Evolutionary conservation across 2,888 invertebrate genomes (phyloP).

Genomic region (Morpho helenor): DNA sequence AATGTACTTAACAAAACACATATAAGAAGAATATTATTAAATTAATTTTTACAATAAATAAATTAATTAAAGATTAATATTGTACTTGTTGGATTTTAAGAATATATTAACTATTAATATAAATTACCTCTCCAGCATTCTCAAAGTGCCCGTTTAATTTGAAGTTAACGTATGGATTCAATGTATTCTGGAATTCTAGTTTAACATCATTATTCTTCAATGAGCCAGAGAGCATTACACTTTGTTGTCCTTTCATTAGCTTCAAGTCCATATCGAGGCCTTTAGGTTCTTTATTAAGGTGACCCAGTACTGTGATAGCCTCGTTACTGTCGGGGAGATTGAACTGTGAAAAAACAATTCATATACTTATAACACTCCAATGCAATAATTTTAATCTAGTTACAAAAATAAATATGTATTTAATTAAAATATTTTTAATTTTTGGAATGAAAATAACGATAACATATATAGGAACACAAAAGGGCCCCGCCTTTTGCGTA

Average conservation of each 20-base stretch:
- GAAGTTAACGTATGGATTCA: constrained; percentile 81
- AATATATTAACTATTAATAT: background rate
- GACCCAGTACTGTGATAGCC: constrained; percentile 72
- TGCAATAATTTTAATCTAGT: too few relatives aligned
- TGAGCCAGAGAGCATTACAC: constrained; percentile 67
- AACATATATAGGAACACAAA: too few relatives aligned
- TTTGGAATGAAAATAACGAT: too few relatives aligned
- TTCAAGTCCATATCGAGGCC: constrained; percentile 70
- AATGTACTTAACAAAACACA: too few relatives aligned
- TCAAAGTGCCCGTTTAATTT: constrained; percentile 78
- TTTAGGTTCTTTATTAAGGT: constrained; percentile 52
- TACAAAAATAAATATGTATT: too few relatives aligned
- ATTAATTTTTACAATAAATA: too few relatives aligned
- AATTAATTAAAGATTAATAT: background rate
- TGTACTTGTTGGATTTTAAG: background rate
- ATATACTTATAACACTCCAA: too few relatives aligned
- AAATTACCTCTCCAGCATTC: constrained; percentile 54
- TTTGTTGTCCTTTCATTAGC: constrained; percentile 68
- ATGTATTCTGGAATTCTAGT: constrained; percentile 76
- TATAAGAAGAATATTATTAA: too few relatives aligned
- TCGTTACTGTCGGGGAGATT: constrained; percentile 54
- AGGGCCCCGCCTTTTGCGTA: too few relatives aligned
- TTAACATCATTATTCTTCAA: constrained; percentile 60
- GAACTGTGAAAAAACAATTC: constrained; percentile 28
- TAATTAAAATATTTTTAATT: too few relatives aligned